Base-by-base conservation (phyloP, 2,797 vertebrate species). In the Anisognathus igniventris region DNA sequence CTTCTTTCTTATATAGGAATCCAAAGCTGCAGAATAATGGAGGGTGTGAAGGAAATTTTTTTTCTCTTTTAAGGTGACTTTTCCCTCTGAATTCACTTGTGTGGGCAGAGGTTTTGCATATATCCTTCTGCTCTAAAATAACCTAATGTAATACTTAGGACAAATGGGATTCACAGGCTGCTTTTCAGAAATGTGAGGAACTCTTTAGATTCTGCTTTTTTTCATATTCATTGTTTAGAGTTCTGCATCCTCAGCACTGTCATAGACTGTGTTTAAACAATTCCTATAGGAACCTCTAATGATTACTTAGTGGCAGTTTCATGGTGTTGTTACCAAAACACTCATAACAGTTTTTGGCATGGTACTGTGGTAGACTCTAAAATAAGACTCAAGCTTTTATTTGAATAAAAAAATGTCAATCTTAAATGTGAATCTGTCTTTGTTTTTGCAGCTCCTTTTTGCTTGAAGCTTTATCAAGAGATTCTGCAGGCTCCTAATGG, bases 401-500 rank as follows among this genome's bases (percentile, higher is more conserved):
- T 65, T 66, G 9, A 74, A 50, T 66, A 12, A 75, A 67, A 56
- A 16, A 37, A 9, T 1, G 17, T 19, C 18, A 60, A 20, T 33
- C 23, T 91, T 54, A 71, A 81, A 78, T 42, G 4, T 30, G 14
- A 40, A 2, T 47, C 10, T 92, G 9, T 83, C 71, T 74, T 50
- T 67, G 35, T 33, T 74, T 48, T 72, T 45, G 37, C 89, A 98
- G 98, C 96, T 83, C 97, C 96, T 0, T 98, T 98, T 95, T 98
- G 98, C 88, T 40, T 97, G 89, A 96, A 97, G 35, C 82, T 98
- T 56, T 98, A 98, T 86, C 87, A 97, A 79, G 97, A 98, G 61
- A 97, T 98, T 80, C 95, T 98, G 28, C 96, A 97, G 68, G 97
- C 94, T 82, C 95, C 97, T 33, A 98, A 97, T 47, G 98, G 98